Conservation (phyloP, 2,113 vertebrate species). For the Electrona antarctica region DNA sequence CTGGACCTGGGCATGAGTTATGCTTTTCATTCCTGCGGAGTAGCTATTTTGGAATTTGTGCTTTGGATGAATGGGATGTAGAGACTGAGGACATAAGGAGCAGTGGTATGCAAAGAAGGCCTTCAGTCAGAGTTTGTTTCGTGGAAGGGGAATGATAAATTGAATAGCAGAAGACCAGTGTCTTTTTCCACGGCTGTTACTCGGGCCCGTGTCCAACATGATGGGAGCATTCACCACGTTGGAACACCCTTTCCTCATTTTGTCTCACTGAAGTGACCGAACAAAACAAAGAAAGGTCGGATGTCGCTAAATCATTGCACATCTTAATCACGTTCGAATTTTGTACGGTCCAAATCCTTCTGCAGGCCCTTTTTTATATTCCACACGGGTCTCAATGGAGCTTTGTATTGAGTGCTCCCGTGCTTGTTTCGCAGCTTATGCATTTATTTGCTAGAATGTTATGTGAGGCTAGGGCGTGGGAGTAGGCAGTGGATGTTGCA, state of each 20-base stretch:
- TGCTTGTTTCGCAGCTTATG: slow-evolving; percentile 23
- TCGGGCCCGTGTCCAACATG: slow-evolving; percentile 1
- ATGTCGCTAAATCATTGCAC: not conserved
- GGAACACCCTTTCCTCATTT: not conserved
- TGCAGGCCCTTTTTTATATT: slow-evolving; percentile 20
- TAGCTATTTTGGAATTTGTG: not conserved
- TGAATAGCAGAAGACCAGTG: not conserved
- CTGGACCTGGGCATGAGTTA: not conserved
- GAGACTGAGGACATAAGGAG: not conserved
- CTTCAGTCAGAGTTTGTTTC: not conserved
- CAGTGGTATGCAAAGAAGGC: not conserved
- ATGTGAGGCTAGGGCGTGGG: slow-evolving; percentile 33
- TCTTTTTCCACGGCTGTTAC: not conserved
- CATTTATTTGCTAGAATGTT: slow-evolving; percentile 33
- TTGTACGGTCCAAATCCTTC: slow-evolving; percentile 5
- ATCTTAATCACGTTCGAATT: slow-evolving; percentile 29
- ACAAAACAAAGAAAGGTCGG: slow-evolving; percentile 17
- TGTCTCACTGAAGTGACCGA: not conserved
- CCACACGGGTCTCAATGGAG: slow-evolving; percentile 6
- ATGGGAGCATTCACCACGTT: not conserved
- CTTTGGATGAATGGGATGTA: not conserved
- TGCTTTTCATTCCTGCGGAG: not conserved
- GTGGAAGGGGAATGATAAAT: not conserved
- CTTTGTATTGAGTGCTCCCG: slow-evolving; percentile 16
- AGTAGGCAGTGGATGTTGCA: slow-evolving; percentile 25